phyloP scores from a whole-genome alignment of 2,888 invertebrate species.

The Hymenopus coronatus region DNA sequence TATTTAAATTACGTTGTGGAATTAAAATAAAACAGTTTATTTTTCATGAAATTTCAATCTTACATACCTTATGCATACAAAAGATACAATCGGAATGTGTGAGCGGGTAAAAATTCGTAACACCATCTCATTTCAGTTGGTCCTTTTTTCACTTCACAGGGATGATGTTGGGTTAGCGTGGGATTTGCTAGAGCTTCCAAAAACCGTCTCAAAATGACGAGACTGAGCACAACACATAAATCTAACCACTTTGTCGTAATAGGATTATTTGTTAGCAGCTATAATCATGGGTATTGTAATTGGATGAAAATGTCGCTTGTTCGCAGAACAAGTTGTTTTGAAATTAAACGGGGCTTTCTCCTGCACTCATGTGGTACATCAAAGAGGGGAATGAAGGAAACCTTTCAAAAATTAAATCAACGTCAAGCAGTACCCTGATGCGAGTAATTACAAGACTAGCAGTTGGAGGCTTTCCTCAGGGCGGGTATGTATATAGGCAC shows the following conservation, averaged over 20 bases:
- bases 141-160: too few species aligned
- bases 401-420: slow-evolving; percentile 17
- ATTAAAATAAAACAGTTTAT: too few species aligned
- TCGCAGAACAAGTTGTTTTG: not conserved
- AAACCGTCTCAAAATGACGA: not conserved
- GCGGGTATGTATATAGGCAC: not conserved
- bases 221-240: not conserved
- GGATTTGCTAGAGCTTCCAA: not conserved
- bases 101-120: too few species aligned
- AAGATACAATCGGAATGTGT: too few species aligned
- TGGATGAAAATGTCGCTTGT: not conserved
- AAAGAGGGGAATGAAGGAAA: slow-evolving; percentile 1
- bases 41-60: too few species aligned
- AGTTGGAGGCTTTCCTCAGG: not conserved
- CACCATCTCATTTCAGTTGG: not conserved
- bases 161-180: not conserved
- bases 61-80: too few species aligned
- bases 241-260: not conserved
- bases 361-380: not conserved
- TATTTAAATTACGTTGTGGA: too few species aligned
- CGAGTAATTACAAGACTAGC: slow-evolving; percentile 11
- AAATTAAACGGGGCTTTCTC: not conserved
- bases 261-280: not conserved
- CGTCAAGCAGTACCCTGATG: not conserved
- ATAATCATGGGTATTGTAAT: not conserved